Percentiles rank a stretch among this genome's conserved stretches.
Evolutionary conservation across 2,113 vertebrate genomes (phyloP).

Genomic region (Pteruthius melanotis): DNA sequence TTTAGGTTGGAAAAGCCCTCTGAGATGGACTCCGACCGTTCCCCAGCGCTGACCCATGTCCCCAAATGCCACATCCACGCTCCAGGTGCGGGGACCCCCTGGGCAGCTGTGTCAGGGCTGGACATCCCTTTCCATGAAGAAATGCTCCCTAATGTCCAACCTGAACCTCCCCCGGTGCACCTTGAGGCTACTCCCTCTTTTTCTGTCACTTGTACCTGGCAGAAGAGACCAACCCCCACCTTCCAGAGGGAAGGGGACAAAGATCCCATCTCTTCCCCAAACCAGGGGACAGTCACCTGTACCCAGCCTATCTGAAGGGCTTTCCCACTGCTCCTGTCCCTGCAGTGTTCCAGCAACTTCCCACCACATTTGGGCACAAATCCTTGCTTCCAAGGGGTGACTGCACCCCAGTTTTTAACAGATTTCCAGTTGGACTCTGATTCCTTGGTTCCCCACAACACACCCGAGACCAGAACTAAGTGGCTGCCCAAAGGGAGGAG

Average conservation of each 20-base stretch:
- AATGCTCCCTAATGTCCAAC: background rate
- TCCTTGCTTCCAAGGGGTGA: background rate
- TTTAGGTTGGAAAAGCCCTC: background rate
- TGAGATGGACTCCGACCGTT: fast-evolving
- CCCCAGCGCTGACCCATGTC: no score
- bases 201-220: no score
- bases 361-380: background rate
- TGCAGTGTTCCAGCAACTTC: background rate
- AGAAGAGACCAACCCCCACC: background rate
- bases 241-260: background rate
- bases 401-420: background rate
- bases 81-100: background rate
- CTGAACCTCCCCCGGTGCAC: background rate
- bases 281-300: background rate
- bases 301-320: background rate
- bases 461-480: background rate
- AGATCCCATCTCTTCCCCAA: background rate
- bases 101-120: background rate
- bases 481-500: background rate
- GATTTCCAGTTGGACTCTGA: background rate
- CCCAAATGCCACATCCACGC: background rate
- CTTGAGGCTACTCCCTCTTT: background rate
- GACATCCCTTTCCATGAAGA: background rate
- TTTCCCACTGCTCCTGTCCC: background rate
- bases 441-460: background rate